Evolutionary conservation across 1,140 invertebrate species (phyloP).

Genomic region (Eriocheir sinensis): DNA sequence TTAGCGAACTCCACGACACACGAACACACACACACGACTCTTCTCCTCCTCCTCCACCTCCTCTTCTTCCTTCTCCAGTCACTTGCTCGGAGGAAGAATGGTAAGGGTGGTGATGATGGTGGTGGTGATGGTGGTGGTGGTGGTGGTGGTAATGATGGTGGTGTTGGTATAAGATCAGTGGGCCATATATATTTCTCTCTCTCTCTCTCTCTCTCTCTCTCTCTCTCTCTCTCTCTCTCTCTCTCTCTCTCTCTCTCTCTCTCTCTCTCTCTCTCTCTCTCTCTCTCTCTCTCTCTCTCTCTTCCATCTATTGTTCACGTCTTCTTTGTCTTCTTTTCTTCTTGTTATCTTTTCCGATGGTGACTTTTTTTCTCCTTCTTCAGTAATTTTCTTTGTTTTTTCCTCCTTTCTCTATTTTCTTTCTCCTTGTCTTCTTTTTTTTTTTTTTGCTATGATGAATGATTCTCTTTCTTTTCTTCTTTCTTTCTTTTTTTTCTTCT

Average conservation of each 20-base stretch:
- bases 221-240: too few relatives aligned
- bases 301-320: not conserved
- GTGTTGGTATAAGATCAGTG: too few relatives aligned
- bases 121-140: too few relatives aligned
- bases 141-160: too few relatives aligned
- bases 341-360: too few relatives aligned
- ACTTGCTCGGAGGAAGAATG: not conserved
- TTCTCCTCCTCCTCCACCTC: not conserved
- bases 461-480: not conserved
- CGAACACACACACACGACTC: too few relatives aligned
- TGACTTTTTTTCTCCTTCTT: not conserved
- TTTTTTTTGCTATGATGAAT: not conserved
- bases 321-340: not conserved
- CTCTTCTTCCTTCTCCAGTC: not conserved
- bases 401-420: not conserved
- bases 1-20: not conserved
- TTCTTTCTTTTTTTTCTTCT: not conserved
- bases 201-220: not conserved
- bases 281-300: not conserved
- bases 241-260: not conserved
- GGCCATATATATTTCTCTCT: not conserved
- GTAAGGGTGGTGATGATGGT: not conserved
- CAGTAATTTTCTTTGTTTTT: not conserved
- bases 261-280: conserved; percentile 20
- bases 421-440: not conserved